These are phyloP conservation scores for Cephus rjabovi DNA, from an alignment of 2,888 invertebrate genomes.

Conservation along the genomic window DNA sequence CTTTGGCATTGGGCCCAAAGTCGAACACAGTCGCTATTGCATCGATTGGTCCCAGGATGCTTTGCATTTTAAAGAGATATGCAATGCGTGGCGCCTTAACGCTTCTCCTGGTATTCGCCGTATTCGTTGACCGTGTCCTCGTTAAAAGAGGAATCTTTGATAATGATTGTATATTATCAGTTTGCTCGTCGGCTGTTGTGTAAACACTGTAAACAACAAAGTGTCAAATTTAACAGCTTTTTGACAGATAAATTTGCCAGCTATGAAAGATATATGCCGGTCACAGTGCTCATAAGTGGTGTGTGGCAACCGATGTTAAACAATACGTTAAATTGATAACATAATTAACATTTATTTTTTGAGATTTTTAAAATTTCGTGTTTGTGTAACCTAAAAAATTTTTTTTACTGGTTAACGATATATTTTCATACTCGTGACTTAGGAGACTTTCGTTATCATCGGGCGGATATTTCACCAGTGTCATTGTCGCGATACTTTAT, in stretches of 20 bases:
- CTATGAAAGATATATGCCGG: background rate
- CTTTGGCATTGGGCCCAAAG: constrained; percentile 42
- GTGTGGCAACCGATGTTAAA: background rate
- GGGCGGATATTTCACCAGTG: too few species aligned
- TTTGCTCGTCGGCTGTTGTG: background rate
- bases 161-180: background rate
- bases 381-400: background rate
- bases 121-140: background rate
- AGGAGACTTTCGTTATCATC: background rate
- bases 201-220: background rate
- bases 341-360: background rate
- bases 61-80: background rate
- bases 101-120: background rate
- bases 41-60: background rate
- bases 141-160: background rate
- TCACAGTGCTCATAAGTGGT: background rate
- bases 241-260: background rate
- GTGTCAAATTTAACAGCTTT: background rate
- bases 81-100: background rate
- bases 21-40: constrained; percentile 14
- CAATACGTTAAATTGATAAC: background rate
- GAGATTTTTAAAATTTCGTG: background rate
- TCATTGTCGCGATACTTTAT: too few species aligned
- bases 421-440: background rate
- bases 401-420: background rate